A percentile compares a stretch with the other conserved stretches of the same genome.
Conservation (phyloP, 2,797 vertebrate species). For the Thripadectes ignobilis region DNA sequence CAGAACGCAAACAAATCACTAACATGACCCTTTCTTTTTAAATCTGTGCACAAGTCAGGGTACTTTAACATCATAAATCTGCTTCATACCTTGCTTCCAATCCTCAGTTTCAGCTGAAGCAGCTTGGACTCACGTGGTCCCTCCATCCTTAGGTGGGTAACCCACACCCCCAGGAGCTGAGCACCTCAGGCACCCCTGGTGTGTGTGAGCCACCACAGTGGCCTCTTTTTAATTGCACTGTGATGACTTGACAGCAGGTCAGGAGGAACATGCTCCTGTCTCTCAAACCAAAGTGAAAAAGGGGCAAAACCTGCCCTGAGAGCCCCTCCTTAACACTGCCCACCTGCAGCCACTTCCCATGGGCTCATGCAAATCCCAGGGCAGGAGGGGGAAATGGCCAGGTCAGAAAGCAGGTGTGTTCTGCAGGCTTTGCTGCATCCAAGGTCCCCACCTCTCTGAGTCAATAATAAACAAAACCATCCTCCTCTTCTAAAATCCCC, state of each 20-base stretch:
- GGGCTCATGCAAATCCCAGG: neutral
- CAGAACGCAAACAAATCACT: neutral
- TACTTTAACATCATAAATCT: neutral
- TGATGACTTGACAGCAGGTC: neutral
- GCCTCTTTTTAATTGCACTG: neutral
- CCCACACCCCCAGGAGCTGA: neutral
- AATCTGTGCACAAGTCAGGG: neutral
- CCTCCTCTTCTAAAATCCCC: neutral
- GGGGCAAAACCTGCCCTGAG: neutral
- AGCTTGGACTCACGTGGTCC: neutral
- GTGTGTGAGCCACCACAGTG: rapidly evolving
- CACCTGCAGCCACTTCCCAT: neutral
- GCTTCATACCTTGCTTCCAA: neutral
- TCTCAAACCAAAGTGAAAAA: neutral
- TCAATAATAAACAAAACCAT: neutral
- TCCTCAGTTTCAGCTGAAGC: neutral
- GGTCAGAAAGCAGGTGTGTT: neutral
- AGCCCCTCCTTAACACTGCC: neutral
- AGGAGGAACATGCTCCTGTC: neutral
- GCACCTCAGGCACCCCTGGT: neutral
- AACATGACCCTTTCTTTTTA: neutral
- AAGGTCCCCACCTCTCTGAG: neutral
- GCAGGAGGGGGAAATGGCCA: rapidly evolving
- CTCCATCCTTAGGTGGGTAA: neutral
- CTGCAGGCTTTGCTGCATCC: neutral